phyloP scores from a whole-genome alignment of 1,140 invertebrate genomes.

The Drosophila kohkoa region DNA sequence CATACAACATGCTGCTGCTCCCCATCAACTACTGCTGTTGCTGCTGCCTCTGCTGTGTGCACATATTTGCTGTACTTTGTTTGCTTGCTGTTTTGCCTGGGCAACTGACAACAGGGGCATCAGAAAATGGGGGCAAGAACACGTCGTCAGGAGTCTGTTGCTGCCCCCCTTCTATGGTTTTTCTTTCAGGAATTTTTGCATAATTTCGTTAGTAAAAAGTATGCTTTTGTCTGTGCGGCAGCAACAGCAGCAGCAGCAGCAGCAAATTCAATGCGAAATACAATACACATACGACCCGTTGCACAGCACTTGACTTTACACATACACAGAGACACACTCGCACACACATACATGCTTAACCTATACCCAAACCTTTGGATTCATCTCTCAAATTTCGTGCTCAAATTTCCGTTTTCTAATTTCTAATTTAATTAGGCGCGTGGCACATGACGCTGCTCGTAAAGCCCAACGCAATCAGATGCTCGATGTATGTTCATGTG shows the following conservation, averaged over 20 bases:
- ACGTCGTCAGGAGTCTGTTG: not conserved
- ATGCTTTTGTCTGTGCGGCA: constrained; percentile 60
- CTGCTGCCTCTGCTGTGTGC: not conserved
- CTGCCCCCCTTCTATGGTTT: not conserved
- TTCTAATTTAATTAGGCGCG: constrained; percentile 77
- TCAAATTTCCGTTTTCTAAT: constrained; percentile 66
- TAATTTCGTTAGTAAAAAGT: constrained; percentile 70
- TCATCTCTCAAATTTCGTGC: constrained; percentile 36
- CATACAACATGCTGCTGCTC: constrained; percentile 13
- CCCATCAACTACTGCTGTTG: not conserved
- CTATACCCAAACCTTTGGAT: not conserved
- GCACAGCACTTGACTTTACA: constrained; percentile 20
- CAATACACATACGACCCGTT: constrained; percentile 32
- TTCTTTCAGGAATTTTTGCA: constrained; percentile 61
- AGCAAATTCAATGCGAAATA: constrained; percentile 39
- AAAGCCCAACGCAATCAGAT: constrained; percentile 51
- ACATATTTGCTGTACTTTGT: constrained; percentile 71
- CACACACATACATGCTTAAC: not conserved
- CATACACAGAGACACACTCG: not conserved
- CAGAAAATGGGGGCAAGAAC: constrained; percentile 2
- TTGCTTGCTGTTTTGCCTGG: constrained; percentile 27
- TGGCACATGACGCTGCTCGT: constrained; percentile 39
- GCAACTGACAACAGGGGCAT: constrained; percentile 4
- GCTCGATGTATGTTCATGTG: constrained; percentile 2
- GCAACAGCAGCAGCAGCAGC: constrained; percentile 14